These are phyloP conservation scores for Phrynocephalus versicolor DNA, from an alignment of 2,113 vertebrate species.

Conservation along the genomic window DNA sequence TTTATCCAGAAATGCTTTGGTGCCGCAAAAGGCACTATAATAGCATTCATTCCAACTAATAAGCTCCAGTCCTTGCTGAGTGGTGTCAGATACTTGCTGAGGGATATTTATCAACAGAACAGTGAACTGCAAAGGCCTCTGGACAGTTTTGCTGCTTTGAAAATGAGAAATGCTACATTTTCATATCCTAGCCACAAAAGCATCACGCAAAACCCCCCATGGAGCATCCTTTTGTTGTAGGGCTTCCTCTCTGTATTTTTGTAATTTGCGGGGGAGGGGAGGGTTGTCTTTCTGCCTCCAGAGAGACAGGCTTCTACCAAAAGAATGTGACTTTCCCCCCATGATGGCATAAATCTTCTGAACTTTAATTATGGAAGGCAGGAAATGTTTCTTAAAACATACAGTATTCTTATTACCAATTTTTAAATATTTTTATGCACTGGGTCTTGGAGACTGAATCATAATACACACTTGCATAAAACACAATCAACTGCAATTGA, in stretches of 20 bases:
- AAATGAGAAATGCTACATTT: constrained; percentile 30
- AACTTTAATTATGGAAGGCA: constrained; percentile 13
- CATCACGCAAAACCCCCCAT: background rate
- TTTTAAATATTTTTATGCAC: background rate
- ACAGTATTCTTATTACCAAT: constrained; percentile 1
- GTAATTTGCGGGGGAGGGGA: background rate
- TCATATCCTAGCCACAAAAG: background rate
- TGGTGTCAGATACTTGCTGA: constrained; percentile 21
- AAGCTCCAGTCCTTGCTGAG: constrained; percentile 29
- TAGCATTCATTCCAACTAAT: constrained; percentile 35
- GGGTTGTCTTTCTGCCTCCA: background rate
- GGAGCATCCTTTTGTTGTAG: constrained; percentile 8
- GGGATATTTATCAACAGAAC: constrained; percentile 46
- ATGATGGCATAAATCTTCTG: background rate
- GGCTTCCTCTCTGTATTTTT: constrained; percentile 5
- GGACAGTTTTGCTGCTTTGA: constrained; percentile 22
- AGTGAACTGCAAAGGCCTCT: constrained; percentile 31
- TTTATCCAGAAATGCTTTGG: constrained; percentile 29
- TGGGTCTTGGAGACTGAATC: background rate
- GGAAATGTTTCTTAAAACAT: background rate
- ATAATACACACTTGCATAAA: background rate
- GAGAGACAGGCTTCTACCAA: constrained; percentile 7
- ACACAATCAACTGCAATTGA: background rate
- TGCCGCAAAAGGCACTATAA: constrained; percentile 28
- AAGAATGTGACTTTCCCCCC: background rate